Conservation (phyloP, 2,113 vertebrate genomes). For the Peromyscus californicus region DNA sequence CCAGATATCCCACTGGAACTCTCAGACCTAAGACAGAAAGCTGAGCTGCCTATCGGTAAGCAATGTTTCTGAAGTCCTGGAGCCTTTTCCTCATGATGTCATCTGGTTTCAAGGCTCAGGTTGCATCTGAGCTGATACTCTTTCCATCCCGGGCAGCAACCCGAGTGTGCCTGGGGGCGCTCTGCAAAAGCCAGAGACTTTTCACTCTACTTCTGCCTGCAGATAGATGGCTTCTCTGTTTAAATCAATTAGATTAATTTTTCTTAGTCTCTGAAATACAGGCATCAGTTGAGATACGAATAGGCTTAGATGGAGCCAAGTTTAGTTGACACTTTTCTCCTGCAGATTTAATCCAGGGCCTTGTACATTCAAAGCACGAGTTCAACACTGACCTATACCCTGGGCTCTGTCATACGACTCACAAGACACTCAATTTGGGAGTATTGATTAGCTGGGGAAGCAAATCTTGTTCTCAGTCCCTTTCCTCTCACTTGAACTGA, state of each 20-base stretch:
- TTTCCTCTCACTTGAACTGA: constrained; percentile 19
- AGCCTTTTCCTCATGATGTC: constrained; percentile 69
- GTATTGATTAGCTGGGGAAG: not conserved
- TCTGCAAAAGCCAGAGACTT: constrained; percentile 49
- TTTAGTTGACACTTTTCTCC: not conserved
- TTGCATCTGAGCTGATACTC: constrained; percentile 75
- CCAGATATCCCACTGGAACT: constrained; percentile 40
- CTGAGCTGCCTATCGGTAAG: constrained; percentile 75
- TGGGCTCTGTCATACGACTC: not conserved
- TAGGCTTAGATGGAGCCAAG: not conserved
- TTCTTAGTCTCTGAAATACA: constrained; percentile 29
- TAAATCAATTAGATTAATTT: not conserved
- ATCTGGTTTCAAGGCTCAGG: constrained; percentile 61
- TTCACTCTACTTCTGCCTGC: constrained; percentile 53
- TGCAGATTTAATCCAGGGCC: not conserved
- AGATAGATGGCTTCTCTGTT: constrained; percentile 33
- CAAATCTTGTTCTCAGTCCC: not conserved
- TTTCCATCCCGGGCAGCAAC: constrained; percentile 56
- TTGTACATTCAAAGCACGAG: not conserved
- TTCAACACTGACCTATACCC: not conserved
- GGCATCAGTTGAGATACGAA: not conserved
- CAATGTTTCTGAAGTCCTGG: constrained; percentile 72
- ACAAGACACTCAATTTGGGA: constrained; percentile 21
- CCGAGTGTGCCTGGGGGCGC: not conserved
- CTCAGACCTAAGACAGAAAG: constrained; percentile 63